Evolutionary conservation across 2,888 invertebrate genomes (phyloP).

Genomic region (Anorthoa munda): DNA sequence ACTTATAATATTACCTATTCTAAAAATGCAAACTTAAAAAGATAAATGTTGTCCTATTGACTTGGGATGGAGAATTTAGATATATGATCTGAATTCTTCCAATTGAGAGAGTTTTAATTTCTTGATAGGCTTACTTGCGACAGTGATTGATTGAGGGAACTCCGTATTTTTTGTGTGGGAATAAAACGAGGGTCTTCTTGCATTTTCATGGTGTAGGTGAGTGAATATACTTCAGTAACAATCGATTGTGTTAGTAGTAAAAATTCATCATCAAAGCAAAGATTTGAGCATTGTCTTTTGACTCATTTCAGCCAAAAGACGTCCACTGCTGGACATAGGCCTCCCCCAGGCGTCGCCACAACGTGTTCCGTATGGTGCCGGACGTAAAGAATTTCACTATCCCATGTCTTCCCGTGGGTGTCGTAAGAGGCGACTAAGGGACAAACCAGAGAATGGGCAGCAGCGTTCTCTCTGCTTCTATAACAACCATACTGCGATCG

Average conservation of each 20-base stretch:
- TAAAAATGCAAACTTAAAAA: slow-evolving; percentile 30
- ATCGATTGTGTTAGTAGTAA: slow-evolving; percentile 2
- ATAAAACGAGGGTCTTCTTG: slow-evolving; percentile 35
- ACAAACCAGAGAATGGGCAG: too few relatives aligned
- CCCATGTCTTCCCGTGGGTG: too few relatives aligned
- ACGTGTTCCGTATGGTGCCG: too few relatives aligned
- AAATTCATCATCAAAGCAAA: too few relatives aligned
- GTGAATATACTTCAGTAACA: slow-evolving; percentile 9
- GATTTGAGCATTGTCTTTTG: too few relatives aligned
- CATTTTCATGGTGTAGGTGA: slow-evolving; percentile 24
- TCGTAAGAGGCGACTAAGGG: too few relatives aligned
- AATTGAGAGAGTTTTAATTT: slow-evolving; percentile 67
- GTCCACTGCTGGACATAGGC: too few relatives aligned
- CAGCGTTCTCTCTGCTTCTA: too few relatives aligned
- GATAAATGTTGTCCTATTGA: slow-evolving; percentile 45
- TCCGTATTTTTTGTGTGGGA: slow-evolving; percentile 40
- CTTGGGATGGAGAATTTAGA: slow-evolving; percentile 55
- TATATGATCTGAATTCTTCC: slow-evolving; percentile 64
- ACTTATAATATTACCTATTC: slow-evolving; percentile 9
- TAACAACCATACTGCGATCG: too few relatives aligned
- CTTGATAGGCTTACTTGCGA: slow-evolving; percentile 65
- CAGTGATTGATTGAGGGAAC: slow-evolving; percentile 68
- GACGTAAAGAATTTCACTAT: too few relatives aligned
- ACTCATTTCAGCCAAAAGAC: too few relatives aligned
- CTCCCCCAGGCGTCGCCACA: too few relatives aligned